Base-by-base conservation (phyloP, 2,797 vertebrate species). In the Poecile montanus region DNA sequence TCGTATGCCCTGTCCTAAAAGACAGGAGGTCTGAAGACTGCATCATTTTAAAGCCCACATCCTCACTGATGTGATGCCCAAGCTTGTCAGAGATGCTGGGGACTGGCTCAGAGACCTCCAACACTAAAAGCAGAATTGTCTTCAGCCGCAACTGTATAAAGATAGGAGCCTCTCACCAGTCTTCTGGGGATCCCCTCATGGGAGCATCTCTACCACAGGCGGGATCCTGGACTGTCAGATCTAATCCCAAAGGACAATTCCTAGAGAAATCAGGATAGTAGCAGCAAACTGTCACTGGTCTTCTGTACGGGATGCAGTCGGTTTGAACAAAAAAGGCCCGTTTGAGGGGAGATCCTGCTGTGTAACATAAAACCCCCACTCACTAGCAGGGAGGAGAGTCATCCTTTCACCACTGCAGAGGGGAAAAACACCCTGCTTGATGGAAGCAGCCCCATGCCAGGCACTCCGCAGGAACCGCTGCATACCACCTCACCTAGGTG, bases 291-390 rank as follows among this genome's bases (percentile, higher is more conserved):
- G 77, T 56, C 75, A 56, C 57, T 42, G 68, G 72, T 80, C 42
- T 82, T 90, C 77, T 67, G n/a, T 40, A 75, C 5, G 54, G 42
- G 72, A 82, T 61, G 57, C 17, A 72, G 77, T 34, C 0, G 0
- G 50, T 73, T 86, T 86, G 76, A 93, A 89, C 34, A 84, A 72
- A 92, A 95, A 91, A 92, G 54, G 57, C 32, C 82, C 0, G 1
- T 80, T 44, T 75, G 87, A 94, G 61, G 75, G 78, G 63, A 92
- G n/a, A 83, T 76, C 66, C 88, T 89, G 66, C 84, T 78, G 65
- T 82, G 78, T 73, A 80, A 78, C 47, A 70, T 56, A 76, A 88
- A 88, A 34, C 34, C 36, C 58, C 29, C 68, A 29, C 65, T 54
- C 56, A 16, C 38, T 71, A 80, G 47, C 74, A 72, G 22, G 72